phyloP scores from a whole-genome alignment of 2,113 vertebrate genomes.

The Bufo gargarizans region DNA sequence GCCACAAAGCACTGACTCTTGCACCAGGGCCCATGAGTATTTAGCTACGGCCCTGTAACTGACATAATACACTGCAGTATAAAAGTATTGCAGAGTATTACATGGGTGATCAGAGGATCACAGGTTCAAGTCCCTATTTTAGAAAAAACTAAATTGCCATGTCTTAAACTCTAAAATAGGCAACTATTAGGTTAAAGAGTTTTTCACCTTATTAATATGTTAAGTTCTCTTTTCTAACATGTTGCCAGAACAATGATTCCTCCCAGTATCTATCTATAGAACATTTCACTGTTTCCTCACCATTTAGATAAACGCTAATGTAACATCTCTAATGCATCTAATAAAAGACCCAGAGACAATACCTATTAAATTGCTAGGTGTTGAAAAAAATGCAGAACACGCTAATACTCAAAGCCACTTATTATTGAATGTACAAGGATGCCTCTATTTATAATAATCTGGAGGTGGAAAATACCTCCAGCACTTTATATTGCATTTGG shows the following conservation, averaged over 20 bases:
- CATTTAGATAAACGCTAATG: background rate
- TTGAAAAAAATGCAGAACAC: background rate
- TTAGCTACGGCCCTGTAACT: no score
- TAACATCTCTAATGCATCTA: background rate
- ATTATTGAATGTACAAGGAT: conserved; percentile 18
- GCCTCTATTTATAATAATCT: conserved; percentile 49
- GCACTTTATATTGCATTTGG: conserved; percentile 1
- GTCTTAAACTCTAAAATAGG: no score
- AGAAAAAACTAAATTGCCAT: no score
- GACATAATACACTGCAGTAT: no score
- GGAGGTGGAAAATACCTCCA: conserved; percentile 47
- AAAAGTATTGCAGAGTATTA: no score
- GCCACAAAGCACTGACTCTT: no score
- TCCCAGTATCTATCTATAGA: conserved; percentile 1
- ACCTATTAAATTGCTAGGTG: conserved; percentile 3
- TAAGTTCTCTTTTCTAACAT: background rate
- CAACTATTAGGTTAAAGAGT: no score
- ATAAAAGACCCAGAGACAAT: conserved; percentile 18
- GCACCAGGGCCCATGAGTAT: no score
- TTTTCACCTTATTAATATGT: background rate
- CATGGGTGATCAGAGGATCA: no score
- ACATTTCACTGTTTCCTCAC: background rate
- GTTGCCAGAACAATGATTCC: background rate
- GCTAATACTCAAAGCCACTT: conserved; percentile 16
- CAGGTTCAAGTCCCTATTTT: no score